Evolutionary conservation across 2,113 vertebrate genomes (phyloP).

Genomic region (Platycercus adscitus): DNA sequence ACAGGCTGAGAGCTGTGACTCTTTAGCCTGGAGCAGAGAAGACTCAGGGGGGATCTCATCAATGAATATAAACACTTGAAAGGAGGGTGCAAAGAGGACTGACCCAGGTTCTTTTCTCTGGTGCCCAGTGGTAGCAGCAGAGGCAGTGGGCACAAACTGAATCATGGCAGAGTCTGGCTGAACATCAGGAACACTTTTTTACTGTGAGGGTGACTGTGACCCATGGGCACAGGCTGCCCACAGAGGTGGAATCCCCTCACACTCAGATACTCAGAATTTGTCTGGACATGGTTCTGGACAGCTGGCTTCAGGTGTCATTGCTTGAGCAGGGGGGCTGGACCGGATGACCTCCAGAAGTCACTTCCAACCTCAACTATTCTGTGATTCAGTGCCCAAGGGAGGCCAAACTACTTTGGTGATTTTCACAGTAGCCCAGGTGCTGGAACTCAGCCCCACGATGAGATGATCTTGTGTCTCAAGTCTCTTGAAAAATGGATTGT

Average conservation of each 20-base stretch:
- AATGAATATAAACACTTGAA: neutral
- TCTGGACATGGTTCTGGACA: neutral
- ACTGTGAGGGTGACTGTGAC: neutral
- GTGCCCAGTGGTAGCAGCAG: neutral
- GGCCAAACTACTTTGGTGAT: neutral
- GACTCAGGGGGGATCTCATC: accelerated
- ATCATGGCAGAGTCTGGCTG: neutral
- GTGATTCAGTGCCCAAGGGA: neutral
- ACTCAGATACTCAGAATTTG: neutral
- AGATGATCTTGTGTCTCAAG: neutral
- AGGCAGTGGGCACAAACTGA: neutral
- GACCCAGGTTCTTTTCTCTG: neutral
- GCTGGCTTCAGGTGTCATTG: neutral
- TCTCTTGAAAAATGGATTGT: neutral
- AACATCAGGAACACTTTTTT: neutral
- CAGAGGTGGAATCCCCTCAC: neutral
- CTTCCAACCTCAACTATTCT: neutral
- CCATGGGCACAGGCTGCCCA: neutral
- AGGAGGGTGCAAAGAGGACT: neutral
- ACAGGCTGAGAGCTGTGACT: neutral
- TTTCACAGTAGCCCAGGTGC: neutral
- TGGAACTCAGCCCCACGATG: neutral
- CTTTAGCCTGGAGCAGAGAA: neutral
- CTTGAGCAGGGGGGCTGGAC: neutral
- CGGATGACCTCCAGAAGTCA: neutral